Percentiles rank a stretch among this genome's conserved stretches.
phyloP scores from a whole-genome alignment of 2,797 vertebrate species.

The Masticophis lateralis region DNA sequence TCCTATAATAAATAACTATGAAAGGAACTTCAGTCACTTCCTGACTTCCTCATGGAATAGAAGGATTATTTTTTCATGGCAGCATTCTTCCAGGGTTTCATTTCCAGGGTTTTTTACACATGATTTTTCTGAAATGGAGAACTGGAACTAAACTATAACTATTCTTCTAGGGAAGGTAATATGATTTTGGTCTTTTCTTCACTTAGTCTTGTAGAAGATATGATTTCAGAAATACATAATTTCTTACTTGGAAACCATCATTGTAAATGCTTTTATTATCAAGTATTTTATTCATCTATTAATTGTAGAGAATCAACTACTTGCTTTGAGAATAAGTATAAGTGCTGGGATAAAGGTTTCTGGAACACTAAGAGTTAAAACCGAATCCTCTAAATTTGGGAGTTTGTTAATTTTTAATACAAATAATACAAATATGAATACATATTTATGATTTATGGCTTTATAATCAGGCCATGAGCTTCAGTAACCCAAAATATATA shows the following conservation, averaged over 20 bases:
- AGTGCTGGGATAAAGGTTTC: neutral
- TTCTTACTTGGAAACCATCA: neutral
- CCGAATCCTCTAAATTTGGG: neutral
- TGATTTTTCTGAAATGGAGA: constrained; percentile 33
- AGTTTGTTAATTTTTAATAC: neutral
- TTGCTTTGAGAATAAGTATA: neutral
- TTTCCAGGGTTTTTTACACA: constrained; percentile 11
- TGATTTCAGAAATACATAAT: neutral
- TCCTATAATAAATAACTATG: constrained; percentile 72
- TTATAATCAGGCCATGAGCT: neutral
- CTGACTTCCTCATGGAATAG: constrained; percentile 41
- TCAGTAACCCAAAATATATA: neutral
- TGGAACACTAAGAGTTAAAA: neutral
- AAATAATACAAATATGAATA: neutral
- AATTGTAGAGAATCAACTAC: neutral
- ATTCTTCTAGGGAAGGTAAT: constrained; percentile 66
- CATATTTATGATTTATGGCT: neutral
- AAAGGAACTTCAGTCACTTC: constrained; percentile 56
- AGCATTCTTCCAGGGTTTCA: constrained; percentile 27
- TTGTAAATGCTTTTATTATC: neutral
- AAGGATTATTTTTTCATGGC: constrained; percentile 7
- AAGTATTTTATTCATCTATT: neutral
- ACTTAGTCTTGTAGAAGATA: neutral
- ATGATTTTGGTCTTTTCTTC: neutral
- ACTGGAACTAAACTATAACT: constrained; percentile 4